Evolutionary conservation across 2,113 vertebrate species (phyloP).

Genomic region (Leiothrix lutea): DNA sequence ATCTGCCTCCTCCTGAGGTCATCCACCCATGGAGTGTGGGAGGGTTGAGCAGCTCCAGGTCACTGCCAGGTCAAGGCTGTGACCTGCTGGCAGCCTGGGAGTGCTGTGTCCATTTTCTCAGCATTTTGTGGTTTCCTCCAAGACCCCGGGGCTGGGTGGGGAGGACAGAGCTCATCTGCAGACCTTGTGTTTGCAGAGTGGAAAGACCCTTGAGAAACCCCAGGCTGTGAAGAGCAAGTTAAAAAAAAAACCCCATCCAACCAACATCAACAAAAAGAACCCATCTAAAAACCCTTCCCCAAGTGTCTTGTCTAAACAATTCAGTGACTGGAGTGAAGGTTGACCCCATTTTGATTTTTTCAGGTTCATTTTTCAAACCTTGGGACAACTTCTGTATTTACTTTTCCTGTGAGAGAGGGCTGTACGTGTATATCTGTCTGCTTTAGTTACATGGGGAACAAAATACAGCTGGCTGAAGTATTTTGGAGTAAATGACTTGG

Average conservation of each 20-base stretch:
- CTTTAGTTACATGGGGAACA: not conserved
- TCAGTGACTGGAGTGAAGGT: not conserved
- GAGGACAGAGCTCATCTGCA: not conserved
- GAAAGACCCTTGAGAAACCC: not conserved
- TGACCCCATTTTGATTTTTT: not conserved
- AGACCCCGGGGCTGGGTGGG: not conserved
- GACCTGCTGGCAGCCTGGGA: not conserved
- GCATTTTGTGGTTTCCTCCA: fast-evolving
- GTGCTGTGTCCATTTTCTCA: fast-evolving
- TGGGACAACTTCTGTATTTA: not conserved
- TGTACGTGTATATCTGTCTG: fast-evolving
- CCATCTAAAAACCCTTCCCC: not conserved
- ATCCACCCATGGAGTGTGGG: not conserved
- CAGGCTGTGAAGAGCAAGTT: not conserved
- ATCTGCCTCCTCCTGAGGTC: not conserved
- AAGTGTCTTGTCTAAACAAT: not conserved
- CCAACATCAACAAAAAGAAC: not conserved
- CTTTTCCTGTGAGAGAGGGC: not conserved
- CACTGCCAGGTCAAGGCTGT: not conserved
- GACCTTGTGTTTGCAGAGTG: not conserved
- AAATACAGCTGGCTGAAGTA: not conserved
- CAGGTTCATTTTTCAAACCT: not conserved
- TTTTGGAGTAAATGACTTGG: not conserved
- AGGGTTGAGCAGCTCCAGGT: not conserved
- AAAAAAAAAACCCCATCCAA: not conserved